Percentiles rank a stretch among this genome's conserved stretches.
Conservation (phyloP, 1,140 invertebrate species). For the Heliconius hewitsoni region DNA sequence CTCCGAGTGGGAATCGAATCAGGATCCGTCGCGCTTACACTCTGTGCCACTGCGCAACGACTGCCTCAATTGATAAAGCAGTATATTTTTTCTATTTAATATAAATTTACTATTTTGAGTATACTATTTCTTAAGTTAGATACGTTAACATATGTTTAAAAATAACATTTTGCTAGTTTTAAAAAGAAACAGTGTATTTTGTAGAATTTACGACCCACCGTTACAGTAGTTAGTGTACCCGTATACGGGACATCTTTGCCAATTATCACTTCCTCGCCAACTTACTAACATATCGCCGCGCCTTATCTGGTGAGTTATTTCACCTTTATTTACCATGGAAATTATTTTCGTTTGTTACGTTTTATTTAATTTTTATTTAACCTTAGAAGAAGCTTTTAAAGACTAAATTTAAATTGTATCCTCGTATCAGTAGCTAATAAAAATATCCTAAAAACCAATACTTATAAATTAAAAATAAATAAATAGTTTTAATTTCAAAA, state of each 20-base stretch:
- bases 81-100: background rate
- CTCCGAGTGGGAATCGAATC: too few species aligned
- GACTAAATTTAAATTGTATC: too few species aligned
- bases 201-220: background rate
- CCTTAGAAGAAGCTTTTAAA: too few species aligned
- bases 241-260: constrained; percentile 21
- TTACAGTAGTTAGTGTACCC: constrained; percentile 14
- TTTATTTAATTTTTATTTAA: background rate
- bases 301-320: constrained; percentile 13
- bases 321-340: background rate
- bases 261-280: constrained; percentile 21
- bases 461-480: too few species aligned
- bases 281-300: background rate
- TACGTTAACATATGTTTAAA: background rate
- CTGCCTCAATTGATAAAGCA: too few species aligned
- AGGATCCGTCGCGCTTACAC: too few species aligned
- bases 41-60: too few species aligned
- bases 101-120: background rate
- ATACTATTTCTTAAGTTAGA: background rate
- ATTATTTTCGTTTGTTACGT: background rate
- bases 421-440: too few species aligned
- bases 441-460: too few species aligned
- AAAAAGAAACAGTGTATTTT: constrained; percentile 9
- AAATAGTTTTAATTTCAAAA: too few species aligned
- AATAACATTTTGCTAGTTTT: background rate